Conservation (phyloP, 2,797 vertebrate genomes). For the Ctenopoma multispine region DNA sequence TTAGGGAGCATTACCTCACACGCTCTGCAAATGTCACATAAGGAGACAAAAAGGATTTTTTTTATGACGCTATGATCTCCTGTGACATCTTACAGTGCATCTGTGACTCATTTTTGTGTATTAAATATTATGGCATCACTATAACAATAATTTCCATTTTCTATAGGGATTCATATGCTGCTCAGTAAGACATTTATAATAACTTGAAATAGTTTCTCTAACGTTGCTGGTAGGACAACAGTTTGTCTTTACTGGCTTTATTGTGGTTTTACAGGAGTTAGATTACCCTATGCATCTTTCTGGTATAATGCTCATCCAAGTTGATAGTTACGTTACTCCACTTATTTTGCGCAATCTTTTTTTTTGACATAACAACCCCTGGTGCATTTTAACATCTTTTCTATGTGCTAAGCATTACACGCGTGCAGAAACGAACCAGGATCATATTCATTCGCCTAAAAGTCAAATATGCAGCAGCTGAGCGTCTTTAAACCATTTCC, state of each 20-base stretch:
- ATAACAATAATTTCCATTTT: background rate
- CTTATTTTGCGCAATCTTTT: background rate
- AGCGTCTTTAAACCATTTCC: conserved; percentile 50
- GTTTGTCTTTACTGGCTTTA: background rate
- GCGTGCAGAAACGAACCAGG: background rate
- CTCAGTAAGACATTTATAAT: background rate
- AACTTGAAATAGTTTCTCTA: background rate
- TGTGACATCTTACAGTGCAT: background rate
- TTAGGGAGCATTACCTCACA: conserved; percentile 10
- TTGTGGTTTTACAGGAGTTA: conserved; percentile 8
- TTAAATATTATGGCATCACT: background rate
- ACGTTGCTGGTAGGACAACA: background rate
- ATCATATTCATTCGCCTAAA: conserved; percentile 2
- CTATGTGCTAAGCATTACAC: conserved; percentile 27
- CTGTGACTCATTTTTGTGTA: background rate
- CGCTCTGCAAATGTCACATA: background rate
- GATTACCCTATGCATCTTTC: background rate
- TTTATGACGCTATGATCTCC: background rate
- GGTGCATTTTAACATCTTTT: conserved; percentile 46
- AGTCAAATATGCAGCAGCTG: conserved; percentile 47
- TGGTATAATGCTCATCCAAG: background rate
- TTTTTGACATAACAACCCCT: background rate
- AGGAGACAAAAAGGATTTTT: background rate
- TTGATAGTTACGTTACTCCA: background rate
- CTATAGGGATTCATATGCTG: background rate